Evolutionary conservation across 2,888 invertebrate genomes (phyloP).

Genomic region (Epinotia brunnichana): DNA sequence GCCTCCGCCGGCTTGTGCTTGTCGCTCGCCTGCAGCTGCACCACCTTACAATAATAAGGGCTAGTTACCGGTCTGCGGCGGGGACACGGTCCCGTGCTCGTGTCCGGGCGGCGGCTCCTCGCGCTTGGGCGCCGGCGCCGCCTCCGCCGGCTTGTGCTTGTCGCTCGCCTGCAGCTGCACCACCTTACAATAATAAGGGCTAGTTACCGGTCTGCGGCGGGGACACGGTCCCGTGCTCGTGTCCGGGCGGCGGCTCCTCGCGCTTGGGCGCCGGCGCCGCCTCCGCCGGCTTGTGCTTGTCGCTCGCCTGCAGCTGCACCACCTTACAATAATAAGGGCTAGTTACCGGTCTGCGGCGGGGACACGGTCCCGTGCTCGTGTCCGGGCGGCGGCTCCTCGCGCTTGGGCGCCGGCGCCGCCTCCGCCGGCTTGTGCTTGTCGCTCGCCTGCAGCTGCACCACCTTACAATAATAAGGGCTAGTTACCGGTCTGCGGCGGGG

Average conservation of each 20-base stretch:
- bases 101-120: conserved; percentile 35
- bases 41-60: neutral
- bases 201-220: neutral
- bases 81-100: conserved; percentile 52
- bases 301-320: conserved; percentile 51
- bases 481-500: conserved; percentile 50
- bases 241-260: conserved; percentile 29
- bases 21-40: no score
- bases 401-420: conserved; percentile 43
- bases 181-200: conserved; percentile 50
- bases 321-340: neutral
- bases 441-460: conserved; percentile 48
- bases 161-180: conserved; percentile 53
- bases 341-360: neutral
- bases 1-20: neutral
- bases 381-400: conserved; percentile 19
- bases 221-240: conserved; percentile 52
- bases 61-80: neutral
- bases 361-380: conserved; percentile 53
- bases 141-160: conserved; percentile 62
- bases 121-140: conserved; percentile 39
- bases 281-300: conserved; percentile 63
- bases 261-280: conserved; percentile 43
- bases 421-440: conserved; percentile 65
- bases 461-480: no score